Conservation (phyloP, 2,113 vertebrate genomes). For the Potamarius usumacintae region DNA sequence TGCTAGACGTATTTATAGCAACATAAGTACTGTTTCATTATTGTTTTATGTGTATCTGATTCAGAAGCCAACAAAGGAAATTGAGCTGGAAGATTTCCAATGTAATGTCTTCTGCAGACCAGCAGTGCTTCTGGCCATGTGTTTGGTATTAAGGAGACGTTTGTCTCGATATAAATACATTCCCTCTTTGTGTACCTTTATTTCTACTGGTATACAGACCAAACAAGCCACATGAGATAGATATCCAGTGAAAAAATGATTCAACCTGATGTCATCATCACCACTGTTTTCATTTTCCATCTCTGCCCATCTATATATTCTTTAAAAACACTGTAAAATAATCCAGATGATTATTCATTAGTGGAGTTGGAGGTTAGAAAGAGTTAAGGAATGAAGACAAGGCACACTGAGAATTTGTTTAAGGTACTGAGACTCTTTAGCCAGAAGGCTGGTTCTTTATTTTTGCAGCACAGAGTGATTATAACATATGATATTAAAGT, state of each 20-base stretch:
- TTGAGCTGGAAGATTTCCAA: constrained; percentile 53
- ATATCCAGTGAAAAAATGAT: constrained; percentile 3
- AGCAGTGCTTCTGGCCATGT: constrained; percentile 53
- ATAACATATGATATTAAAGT: constrained; percentile 23
- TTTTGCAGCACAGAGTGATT: constrained; percentile 23
- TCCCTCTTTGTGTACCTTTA: constrained; percentile 34
- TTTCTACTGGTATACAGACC: constrained; percentile 32
- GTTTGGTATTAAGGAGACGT: constrained; percentile 53
- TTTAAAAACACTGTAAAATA: constrained; percentile 18
- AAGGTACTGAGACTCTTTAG: constrained; percentile 18
- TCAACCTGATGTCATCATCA: constrained; percentile 34
- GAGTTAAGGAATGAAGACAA: not conserved
- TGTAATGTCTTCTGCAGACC: constrained; percentile 53
- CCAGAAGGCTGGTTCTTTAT: not conserved
- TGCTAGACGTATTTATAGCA: constrained; percentile 46
- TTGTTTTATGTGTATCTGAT: constrained; percentile 55
- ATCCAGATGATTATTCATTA: constrained; percentile 2
- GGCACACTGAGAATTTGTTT: constrained; percentile 21
- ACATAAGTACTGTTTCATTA: constrained; percentile 52
- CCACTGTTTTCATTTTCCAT: constrained; percentile 30
- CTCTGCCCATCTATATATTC: constrained; percentile 14
- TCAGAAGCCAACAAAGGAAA: constrained; percentile 56
- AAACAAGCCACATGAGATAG: constrained; percentile 35
- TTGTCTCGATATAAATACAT: constrained; percentile 36
- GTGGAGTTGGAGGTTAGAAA: not conserved